Percentiles rank a stretch among this genome's conserved stretches.
These are phyloP conservation scores for Clarias fuscus DNA, from an alignment of 2,797 vertebrate species.

Conservation along the genomic window DNA sequence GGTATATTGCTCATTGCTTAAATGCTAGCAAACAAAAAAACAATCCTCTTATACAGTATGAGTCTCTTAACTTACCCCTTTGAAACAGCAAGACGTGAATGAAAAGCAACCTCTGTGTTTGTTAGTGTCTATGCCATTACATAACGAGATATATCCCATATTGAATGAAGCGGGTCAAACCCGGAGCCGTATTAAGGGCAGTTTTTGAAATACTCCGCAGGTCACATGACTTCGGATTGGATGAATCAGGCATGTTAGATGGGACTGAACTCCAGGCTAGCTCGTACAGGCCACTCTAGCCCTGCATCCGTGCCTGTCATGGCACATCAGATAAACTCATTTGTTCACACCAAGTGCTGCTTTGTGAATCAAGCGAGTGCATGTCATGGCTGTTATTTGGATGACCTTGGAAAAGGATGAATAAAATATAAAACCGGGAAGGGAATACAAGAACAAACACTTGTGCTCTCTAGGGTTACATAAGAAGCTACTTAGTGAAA, in stretches of 20 bases:
- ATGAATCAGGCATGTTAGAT: neutral
- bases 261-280: neutral
- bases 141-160: neutral
- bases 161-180: neutral
- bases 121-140: neutral
- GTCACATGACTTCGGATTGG: neutral
- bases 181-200: neutral
- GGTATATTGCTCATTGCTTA: neutral
- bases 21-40: neutral
- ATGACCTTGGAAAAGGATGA: neutral
- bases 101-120: neutral
- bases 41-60: neutral
- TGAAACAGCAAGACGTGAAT: neutral
- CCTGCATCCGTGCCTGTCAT: neutral
- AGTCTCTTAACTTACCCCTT: too few relatives aligned
- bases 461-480: neutral
- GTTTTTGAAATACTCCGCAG: neutral
- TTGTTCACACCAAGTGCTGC: constrained; percentile 10
- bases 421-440: neutral
- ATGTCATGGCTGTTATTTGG: neutral
- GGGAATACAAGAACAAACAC: neutral
- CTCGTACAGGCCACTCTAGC: neutral
- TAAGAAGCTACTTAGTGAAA: neutral
- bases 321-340: neutral
- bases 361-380: neutral